A percentile compares a stretch with the other conserved stretches of the same genome.
phyloP scores from a whole-genome alignment of 64 coral and sea anemone species.

The Anthopleura sola region DNA sequence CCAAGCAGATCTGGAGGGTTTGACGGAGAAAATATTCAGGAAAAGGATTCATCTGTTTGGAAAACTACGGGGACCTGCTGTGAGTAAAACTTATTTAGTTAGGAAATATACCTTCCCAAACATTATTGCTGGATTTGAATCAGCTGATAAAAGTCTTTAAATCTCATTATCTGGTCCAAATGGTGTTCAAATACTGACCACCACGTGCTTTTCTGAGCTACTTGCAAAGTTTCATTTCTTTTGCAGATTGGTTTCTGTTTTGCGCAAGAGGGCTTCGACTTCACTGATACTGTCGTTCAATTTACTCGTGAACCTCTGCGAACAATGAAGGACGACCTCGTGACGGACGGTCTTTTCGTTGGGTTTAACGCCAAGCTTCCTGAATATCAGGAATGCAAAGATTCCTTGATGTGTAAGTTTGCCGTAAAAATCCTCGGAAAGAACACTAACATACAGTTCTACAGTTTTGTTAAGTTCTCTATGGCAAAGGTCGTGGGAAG shows the following conservation, averaged over 20 bases:
- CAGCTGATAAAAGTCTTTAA: too few species aligned
- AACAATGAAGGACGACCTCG: slow-evolving; percentile 13
- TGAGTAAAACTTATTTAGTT: not conserved
- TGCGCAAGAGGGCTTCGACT: slow-evolving; percentile 39
- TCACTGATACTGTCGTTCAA: not conserved
- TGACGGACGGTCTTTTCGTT: slow-evolving; percentile 36
- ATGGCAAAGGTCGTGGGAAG: slow-evolving; percentile 17
- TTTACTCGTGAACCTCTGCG: slow-evolving; percentile 31
- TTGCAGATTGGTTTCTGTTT: slow-evolving; percentile 44
- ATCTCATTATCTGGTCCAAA: too few species aligned
- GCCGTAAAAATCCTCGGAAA: slow-evolving; percentile 33
- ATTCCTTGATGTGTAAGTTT: not conserved
- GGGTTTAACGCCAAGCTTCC: slow-evolving; percentile 26
- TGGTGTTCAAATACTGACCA: too few species aligned
- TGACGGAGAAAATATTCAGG: slow-evolving; percentile 15
- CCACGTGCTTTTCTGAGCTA: too few species aligned
- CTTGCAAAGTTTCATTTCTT: too few species aligned
- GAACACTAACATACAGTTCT: slow-evolving; percentile 35
- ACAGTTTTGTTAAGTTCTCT: slow-evolving; percentile 1
- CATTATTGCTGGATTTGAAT: too few species aligned
- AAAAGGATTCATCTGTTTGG: slow-evolving; percentile 15
- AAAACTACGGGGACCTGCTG: not conserved
- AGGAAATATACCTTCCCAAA: too few species aligned
- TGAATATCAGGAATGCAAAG: slow-evolving; percentile 12
- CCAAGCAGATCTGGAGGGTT: slow-evolving; percentile 23